These are phyloP conservation scores for Nomada lathburiana DNA, from an alignment of 2,888 invertebrate genomes.

Conservation along the genomic window DNA sequence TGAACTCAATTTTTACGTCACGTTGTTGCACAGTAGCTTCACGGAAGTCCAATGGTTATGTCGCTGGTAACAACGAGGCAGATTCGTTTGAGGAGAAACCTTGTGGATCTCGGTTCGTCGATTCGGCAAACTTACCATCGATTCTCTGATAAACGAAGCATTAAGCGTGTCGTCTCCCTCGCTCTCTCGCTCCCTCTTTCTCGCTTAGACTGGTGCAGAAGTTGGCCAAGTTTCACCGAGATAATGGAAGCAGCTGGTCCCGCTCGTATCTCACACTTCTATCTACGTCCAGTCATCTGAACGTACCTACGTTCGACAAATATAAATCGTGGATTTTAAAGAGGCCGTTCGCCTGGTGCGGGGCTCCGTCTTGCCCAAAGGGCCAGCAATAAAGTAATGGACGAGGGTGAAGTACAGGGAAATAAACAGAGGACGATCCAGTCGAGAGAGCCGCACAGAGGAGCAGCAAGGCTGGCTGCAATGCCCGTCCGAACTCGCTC, in stretches of 20 bases:
- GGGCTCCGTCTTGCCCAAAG: neutral
- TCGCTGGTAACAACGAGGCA: neutral
- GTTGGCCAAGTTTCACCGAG: constrained; percentile 12
- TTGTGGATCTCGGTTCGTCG: neutral
- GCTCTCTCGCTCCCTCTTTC: too few relatives aligned
- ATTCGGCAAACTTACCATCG: neutral
- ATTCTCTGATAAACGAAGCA: constrained; percentile 10
- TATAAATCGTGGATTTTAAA: constrained; percentile 28
- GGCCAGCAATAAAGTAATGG: neutral
- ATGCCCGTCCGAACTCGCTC: constrained; percentile 3
- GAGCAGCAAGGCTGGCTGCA: constrained; percentile 5
- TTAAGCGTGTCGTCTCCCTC: neutral
- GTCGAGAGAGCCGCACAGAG: neutral
- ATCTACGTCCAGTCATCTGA: constrained; percentile 18
- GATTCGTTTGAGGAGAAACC: too few relatives aligned
- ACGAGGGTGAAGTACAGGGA: neutral
- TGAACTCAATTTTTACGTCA: neutral
- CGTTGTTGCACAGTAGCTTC: neutral
- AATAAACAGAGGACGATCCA: constrained; percentile 33
- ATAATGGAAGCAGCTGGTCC: constrained; percentile 30
- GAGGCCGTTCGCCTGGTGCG: neutral
- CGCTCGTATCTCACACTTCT: constrained; percentile 21
- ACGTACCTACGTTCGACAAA: constrained; percentile 2
- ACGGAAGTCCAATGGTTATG: neutral
- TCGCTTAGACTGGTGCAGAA: neutral